A percentile compares a stretch with the other conserved stretches of the same genome.
Evolutionary conservation across 2,797 vertebrate species (phyloP).

Genomic region (Eutrigla gurnardus): DNA sequence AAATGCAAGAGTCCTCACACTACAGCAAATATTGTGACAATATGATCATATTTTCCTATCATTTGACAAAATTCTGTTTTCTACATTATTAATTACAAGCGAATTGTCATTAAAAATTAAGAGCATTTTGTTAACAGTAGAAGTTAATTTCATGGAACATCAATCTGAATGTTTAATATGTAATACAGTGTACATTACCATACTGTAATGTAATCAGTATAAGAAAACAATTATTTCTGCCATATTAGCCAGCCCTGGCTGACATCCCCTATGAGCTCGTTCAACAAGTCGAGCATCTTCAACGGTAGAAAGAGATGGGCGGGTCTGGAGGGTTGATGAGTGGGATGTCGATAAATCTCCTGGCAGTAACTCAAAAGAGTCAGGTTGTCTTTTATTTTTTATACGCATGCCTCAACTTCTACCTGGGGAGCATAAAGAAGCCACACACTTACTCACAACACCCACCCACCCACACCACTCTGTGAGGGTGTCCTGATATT

Average conservation of each 20-base stretch:
- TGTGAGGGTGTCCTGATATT: conserved; percentile 66
- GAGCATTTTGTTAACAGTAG: neutral
- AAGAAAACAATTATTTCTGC: conserved; percentile 4
- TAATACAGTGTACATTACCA: neutral
- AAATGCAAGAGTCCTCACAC: neutral
- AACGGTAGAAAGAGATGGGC: conserved; percentile 17
- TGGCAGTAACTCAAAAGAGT: conserved; percentile 29
- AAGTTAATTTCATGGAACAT: neutral
- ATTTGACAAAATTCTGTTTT: too few species aligned
- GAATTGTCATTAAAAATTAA: neutral
- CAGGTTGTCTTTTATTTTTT: conserved; percentile 8
- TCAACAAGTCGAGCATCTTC: conserved; percentile 37
- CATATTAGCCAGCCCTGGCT: neutral
- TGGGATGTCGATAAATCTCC: conserved; percentile 37
- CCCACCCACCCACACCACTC: conserved; percentile 28
- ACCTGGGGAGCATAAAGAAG: conserved; percentile 44
- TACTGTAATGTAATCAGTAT: neutral
- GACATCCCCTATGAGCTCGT: conserved; percentile 14
- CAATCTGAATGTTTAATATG: neutral
- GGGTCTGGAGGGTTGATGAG: conserved; percentile 29
- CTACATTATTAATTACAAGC: neutral
- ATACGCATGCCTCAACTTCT: conserved; percentile 50
- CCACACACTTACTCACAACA: conserved; percentile 23
- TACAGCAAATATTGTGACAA: neutral
- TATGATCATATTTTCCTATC: neutral